These are phyloP conservation scores for Erythrolamprus reginae DNA, from an alignment of 2,113 vertebrate genomes.

Conservation along the genomic window DNA sequence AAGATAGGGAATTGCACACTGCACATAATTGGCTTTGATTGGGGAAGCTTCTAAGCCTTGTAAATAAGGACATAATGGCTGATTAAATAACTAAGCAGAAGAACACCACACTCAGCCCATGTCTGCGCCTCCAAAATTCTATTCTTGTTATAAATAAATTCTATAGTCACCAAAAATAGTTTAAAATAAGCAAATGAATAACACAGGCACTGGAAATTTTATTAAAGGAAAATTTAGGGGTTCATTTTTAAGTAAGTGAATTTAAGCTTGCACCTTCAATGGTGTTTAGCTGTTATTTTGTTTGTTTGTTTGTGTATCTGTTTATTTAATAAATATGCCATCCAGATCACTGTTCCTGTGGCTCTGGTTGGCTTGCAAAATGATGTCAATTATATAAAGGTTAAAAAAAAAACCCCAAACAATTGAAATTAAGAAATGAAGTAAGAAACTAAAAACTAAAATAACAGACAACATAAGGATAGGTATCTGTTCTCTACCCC, in stretches of 20 bases:
- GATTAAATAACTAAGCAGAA: neutral
- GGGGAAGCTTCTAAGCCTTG: neutral
- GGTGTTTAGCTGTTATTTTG: no score
- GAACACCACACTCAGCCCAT: neutral
- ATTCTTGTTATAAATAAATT: neutral
- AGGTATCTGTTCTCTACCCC: neutral
- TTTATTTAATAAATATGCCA: neutral
- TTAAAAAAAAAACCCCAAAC: neutral
- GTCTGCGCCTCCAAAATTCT: neutral
- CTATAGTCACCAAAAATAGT: neutral
- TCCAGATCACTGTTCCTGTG: neutral
- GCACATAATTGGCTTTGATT: neutral
- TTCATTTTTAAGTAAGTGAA: neutral
- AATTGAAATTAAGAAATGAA: neutral
- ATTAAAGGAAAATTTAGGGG: neutral
- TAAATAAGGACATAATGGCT: neutral
- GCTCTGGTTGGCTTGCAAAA: neutral
- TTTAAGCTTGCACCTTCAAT: neutral
- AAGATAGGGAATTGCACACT: neutral
- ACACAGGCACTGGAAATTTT: neutral
- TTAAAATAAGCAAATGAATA: neutral
- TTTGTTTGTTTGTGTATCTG: no score
- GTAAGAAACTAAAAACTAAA: neutral
- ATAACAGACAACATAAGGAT: neutral
- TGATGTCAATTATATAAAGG: neutral